Conservation (phyloP, 2,113 vertebrate genomes). For the Petrocephalus zakoni region DNA sequence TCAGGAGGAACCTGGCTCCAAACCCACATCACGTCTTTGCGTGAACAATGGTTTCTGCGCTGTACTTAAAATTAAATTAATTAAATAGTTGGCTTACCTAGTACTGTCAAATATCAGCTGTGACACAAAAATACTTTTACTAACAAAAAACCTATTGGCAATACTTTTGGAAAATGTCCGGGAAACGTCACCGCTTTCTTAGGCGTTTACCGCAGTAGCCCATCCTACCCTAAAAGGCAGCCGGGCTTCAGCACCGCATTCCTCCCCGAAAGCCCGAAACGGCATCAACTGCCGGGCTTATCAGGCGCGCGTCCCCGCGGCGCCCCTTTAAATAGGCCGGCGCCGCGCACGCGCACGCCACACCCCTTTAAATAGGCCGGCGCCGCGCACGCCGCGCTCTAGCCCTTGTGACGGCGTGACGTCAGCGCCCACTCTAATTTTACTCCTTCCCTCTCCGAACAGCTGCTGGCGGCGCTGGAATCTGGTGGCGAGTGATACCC, state of each 20-base stretch:
- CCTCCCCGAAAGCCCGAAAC: not conserved
- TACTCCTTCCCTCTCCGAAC: constrained; percentile 21
- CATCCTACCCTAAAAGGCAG: not conserved
- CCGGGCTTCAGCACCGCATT: not conserved
- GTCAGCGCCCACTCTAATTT: constrained; percentile 34
- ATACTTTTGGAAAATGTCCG: not conserved
- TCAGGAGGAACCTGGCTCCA: not conserved
- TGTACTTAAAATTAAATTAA: not conserved
- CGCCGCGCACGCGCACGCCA: not conserved
- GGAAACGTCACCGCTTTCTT: not conserved
- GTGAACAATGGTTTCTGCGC: not conserved
- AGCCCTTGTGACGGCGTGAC: constrained; percentile 38
- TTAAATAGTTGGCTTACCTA: not conserved
- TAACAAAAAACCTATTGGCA: not conserved
- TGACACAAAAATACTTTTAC: not conserved
- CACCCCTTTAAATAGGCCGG: not conserved
- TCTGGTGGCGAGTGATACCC: not conserved
- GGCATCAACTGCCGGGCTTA: not conserved
- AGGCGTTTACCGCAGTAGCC: not conserved
- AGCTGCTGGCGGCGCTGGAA: constrained; percentile 20
- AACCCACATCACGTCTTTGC: not conserved
- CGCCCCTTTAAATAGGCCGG: not conserved
- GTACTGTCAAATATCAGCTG: not conserved
- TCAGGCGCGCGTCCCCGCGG: not conserved
- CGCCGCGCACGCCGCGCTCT: not conserved